Percentiles rank a stretch among this genome's conserved stretches.
phyloP scores from a whole-genome alignment of 2,888 invertebrate species.

The Sturmia bella region DNA sequence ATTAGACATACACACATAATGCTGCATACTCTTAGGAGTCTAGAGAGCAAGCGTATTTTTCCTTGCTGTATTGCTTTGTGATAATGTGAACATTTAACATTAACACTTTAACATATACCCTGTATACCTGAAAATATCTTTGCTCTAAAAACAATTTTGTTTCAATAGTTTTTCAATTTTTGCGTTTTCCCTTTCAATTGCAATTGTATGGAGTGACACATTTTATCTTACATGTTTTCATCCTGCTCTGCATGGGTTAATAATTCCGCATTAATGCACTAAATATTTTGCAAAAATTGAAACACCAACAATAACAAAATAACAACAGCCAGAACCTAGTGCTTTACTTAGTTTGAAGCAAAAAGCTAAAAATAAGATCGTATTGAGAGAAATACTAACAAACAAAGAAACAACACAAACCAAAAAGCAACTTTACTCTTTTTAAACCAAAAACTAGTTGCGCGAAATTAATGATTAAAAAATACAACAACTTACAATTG shows the following conservation, averaged over 20 bases:
- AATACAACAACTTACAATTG: conserved; percentile 27
- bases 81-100: too few relatives aligned
- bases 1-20: too few relatives aligned
- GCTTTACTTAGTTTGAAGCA: conserved; percentile 25
- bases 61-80: too few relatives aligned
- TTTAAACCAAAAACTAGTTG: conserved; percentile 37
- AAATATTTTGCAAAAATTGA: conserved; percentile 28
- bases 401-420: conserved; percentile 10
- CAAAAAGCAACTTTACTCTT: conserved; percentile 11
- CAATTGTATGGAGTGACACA: too few relatives aligned
- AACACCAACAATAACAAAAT: not conserved
- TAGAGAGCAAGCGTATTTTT: too few relatives aligned
- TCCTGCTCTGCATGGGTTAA: conserved; percentile 13
- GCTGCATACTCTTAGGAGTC: too few relatives aligned
- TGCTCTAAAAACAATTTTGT: too few relatives aligned
- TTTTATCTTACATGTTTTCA: not conserved
- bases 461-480: not conserved
- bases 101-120: too few relatives aligned
- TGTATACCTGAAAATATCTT: too few relatives aligned
- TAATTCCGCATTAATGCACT: conserved; percentile 37
- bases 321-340: conserved; percentile 18
- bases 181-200: too few relatives aligned
- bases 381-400: conserved; percentile 36
- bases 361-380: conserved; percentile 52
- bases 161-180: too few relatives aligned